phyloP scores from a whole-genome alignment of 2,113 vertebrate species.

The Menidia beryllina region DNA sequence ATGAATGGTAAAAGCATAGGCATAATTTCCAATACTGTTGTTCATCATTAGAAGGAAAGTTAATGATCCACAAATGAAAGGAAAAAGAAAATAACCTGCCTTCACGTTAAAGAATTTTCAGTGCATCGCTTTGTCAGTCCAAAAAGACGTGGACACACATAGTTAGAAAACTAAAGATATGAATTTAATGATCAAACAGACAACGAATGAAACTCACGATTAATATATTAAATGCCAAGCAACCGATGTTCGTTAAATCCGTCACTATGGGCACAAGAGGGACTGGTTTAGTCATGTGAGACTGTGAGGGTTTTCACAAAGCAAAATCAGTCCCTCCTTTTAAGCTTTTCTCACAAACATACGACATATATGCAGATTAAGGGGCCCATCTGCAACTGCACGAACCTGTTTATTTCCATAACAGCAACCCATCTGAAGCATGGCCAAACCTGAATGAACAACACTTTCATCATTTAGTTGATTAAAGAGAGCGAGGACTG shows the following conservation, averaged over 20 bases:
- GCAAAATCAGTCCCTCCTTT: background rate
- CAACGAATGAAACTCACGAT: background rate
- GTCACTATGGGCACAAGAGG: constrained; percentile 10
- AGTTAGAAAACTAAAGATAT: constrained; percentile 13
- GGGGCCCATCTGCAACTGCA: constrained; percentile 9
- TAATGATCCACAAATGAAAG: constrained; percentile 5
- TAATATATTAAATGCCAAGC: constrained; percentile 19
- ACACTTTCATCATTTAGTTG: constrained; percentile 23
- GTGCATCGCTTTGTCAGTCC: constrained; percentile 1
- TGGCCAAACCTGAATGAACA: constrained; percentile 24
- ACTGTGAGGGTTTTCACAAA: constrained; percentile 20
- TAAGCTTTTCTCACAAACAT: background rate
- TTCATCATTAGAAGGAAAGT: constrained; percentile 28
- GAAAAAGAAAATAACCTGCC: background rate
- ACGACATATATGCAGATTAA: background rate
- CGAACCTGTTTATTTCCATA: constrained; percentile 56
- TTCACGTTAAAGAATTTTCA: background rate
- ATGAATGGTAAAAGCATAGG: constrained; percentile 14
- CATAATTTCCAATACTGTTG: constrained; percentile 11
- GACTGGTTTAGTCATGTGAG: constrained; percentile 17
- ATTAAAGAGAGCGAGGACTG: background rate
- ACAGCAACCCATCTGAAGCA: constrained; percentile 44
- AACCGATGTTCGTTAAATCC: constrained; percentile 2
- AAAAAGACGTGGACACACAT: constrained; percentile 12
- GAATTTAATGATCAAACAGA: constrained; percentile 37